Conservation (phyloP, 2,797 vertebrate genomes). For the Enteromius thamalakanensis region DNA sequence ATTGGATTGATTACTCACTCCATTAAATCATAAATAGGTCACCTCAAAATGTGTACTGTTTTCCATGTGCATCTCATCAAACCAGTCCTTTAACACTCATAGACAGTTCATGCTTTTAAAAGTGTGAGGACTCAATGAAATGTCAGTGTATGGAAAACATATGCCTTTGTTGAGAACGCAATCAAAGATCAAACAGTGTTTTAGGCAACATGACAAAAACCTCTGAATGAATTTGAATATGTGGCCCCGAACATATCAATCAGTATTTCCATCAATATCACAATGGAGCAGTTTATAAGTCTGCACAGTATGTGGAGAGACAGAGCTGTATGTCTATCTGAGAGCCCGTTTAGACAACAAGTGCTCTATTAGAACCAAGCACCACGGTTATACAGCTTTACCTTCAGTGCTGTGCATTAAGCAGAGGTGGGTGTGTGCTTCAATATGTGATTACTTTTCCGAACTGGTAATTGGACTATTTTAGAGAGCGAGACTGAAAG, state of each 20-base stretch:
- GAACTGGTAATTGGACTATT: conserved; percentile 75
- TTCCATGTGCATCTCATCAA: conserved; percentile 38
- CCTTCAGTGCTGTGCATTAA: conserved; percentile 54
- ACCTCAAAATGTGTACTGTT: conserved; percentile 39
- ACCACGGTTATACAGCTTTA: conserved; percentile 41
- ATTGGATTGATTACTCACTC: conserved; percentile 42
- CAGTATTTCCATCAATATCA: conserved; percentile 72
- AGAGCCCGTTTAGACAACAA: conserved; percentile 54
- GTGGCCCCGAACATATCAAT: conserved; percentile 68
- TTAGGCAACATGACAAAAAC: conserved; percentile 58
- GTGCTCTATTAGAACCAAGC: conserved; percentile 46
- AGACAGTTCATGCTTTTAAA: conserved; percentile 30
- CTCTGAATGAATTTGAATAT: conserved; percentile 36
- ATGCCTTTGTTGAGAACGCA: conserved; percentile 65
- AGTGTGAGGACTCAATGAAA: conserved; percentile 40
- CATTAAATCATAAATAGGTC: conserved; percentile 47
- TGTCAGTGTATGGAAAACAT: conserved; percentile 57
- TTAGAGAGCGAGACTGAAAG: conserved; percentile 74
- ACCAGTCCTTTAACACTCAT: conserved; percentile 31
- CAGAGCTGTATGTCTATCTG: conserved; percentile 35
- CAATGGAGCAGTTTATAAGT: conserved; percentile 64
- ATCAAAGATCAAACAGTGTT: conserved; percentile 69
- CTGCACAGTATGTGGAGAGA: conserved; percentile 44
- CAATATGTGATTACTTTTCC: conserved; percentile 75
- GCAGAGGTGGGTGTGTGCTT: conserved; percentile 73